Conservation (phyloP, 2,113 vertebrate species). For the Nipponia nippon region DNA sequence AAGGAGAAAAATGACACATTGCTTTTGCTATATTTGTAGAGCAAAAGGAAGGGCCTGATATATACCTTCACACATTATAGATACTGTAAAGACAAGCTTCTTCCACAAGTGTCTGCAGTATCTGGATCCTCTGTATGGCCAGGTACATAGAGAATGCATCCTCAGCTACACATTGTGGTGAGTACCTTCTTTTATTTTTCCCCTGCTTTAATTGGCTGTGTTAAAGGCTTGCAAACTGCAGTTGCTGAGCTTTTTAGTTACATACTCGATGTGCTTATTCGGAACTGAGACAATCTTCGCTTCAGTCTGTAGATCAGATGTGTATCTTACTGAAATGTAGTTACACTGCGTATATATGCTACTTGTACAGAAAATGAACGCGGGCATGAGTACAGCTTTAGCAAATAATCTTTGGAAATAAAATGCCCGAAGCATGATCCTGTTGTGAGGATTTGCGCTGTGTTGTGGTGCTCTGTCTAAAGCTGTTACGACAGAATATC, state of each 20-base stretch:
- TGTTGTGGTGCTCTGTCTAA: not conserved
- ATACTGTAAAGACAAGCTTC: not conserved
- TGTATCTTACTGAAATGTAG: not conserved
- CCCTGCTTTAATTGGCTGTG: not conserved
- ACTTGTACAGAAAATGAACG: constrained; percentile 17
- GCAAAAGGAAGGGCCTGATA: not conserved
- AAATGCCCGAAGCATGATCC: constrained; percentile 28
- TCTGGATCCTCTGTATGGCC: not conserved
- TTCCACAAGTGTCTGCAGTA: not conserved
- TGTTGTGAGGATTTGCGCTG: constrained; percentile 41
- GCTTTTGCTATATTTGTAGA: not conserved
- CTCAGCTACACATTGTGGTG: rapidly evolving
- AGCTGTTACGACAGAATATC: not conserved
- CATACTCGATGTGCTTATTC: not conserved
- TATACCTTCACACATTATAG: not conserved
- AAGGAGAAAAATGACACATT: not conserved
- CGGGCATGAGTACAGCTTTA: not conserved
- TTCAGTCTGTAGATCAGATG: not conserved
- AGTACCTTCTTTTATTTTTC: not conserved
- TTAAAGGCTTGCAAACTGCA: not conserved
- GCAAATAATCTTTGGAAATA: constrained; percentile 35
- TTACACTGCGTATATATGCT: not conserved
- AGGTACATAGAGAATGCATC: not conserved
- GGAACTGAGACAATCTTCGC: not conserved
- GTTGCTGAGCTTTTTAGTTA: not conserved